These are phyloP conservation scores for Grammomys dolichurus DNA, from an alignment of 2,113 vertebrate species.

Conservation along the genomic window DNA sequence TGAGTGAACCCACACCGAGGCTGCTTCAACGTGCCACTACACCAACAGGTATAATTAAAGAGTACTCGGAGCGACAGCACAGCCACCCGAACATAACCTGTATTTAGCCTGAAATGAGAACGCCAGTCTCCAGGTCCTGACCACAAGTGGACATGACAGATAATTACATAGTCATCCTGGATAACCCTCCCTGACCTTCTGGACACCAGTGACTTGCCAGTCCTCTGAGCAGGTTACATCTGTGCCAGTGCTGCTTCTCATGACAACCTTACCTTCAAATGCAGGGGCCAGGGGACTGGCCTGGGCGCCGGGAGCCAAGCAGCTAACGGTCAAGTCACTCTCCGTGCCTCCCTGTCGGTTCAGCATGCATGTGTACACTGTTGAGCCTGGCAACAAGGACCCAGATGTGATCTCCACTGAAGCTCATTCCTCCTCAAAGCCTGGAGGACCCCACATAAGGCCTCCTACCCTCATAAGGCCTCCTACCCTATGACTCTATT, in stretches of 20 bases:
- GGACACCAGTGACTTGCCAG: fast-evolving
- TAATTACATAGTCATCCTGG: fast-evolving
- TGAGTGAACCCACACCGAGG: fast-evolving
- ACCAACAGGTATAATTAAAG: neutral
- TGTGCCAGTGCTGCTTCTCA: fast-evolving
- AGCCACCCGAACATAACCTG: fast-evolving
- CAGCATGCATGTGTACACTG: constrained; percentile 97
- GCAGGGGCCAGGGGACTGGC: constrained; percentile 89
- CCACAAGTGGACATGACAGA: fast-evolving
- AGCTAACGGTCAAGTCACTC: constrained; percentile 96
- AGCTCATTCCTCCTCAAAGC: neutral
- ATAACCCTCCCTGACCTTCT: fast-evolving
- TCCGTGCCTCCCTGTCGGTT: constrained; percentile 93
- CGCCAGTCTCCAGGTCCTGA: neutral
- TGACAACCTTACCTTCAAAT: constrained; percentile 89
- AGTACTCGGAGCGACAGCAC: fast-evolving
- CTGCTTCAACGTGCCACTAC: fast-evolving
- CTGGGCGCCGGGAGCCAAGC: constrained; percentile 86
- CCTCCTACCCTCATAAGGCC: neutral
- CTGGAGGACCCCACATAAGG: fast-evolving
- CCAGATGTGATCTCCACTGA: neutral
- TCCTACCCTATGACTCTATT: neutral
- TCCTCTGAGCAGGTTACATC: fast-evolving
- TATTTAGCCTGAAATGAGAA: neutral
- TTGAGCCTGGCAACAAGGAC: constrained; percentile 88